A percentile compares a stretch with the other conserved stretches of the same genome.
phyloP scores from a whole-genome alignment of 2,888 invertebrate species.

The Drosophila seclusa region DNA sequence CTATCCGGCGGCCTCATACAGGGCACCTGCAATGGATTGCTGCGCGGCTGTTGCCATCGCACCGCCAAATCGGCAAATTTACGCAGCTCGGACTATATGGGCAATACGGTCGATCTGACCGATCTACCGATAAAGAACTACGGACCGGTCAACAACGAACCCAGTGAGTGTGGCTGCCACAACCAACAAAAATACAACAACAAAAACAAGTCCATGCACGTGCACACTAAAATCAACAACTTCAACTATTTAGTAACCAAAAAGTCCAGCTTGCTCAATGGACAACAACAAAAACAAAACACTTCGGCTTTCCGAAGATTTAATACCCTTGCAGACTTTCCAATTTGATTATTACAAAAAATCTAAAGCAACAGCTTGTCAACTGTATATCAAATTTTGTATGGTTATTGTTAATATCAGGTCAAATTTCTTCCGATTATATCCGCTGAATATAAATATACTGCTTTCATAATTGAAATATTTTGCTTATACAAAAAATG shows the following conservation, averaged over 20 bases:
- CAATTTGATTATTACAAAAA: neutral
- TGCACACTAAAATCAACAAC: slow-evolving; percentile 66
- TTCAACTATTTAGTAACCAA: slow-evolving; percentile 20
- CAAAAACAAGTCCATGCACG: slow-evolving; percentile 61
- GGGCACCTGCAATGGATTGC: slow-evolving; percentile 92
- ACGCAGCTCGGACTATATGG: slow-evolving; percentile 87
- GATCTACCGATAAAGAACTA: slow-evolving; percentile 87
- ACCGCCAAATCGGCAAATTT: slow-evolving; percentile 89
- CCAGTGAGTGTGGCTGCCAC: slow-evolving; percentile 88
- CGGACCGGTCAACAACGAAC: slow-evolving; percentile 91
- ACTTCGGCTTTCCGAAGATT: slow-evolving; percentile 10
- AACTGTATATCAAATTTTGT: neutral
- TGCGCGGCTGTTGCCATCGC: slow-evolving; percentile 95
- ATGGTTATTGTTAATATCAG: neutral
- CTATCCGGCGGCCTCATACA: slow-evolving; percentile 94
- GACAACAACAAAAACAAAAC: neutral
- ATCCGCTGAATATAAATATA: neutral
- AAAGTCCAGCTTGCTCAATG: slow-evolving; percentile 40
- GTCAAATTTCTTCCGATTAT: neutral
- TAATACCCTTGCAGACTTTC: slow-evolving; percentile 25
- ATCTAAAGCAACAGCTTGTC: neutral
- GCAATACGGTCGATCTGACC: slow-evolving; percentile 87
- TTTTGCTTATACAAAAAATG: neutral
- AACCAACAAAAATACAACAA: slow-evolving; percentile 30
- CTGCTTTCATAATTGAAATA: neutral